These are phyloP conservation scores for Sinodicranocentrus sp. DNA, from an alignment of 2,888 invertebrate genomes.

Conservation along the genomic window DNA sequence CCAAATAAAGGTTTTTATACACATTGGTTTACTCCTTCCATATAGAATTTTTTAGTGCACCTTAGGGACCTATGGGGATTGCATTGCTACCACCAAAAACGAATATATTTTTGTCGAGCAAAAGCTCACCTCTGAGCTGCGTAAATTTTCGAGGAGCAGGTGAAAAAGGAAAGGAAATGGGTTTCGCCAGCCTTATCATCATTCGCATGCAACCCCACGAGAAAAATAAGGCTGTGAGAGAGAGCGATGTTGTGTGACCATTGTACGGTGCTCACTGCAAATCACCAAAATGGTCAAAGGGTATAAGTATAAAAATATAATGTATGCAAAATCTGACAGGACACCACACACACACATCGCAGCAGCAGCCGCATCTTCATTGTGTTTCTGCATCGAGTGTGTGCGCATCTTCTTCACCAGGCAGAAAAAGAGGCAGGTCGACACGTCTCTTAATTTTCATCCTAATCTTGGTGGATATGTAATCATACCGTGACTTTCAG, in stretches of 20 bases:
- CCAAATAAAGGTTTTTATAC: constrained; percentile 34
- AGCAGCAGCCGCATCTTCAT: constrained; percentile 34
- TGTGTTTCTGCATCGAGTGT: neutral
- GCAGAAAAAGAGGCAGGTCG: constrained; percentile 54
- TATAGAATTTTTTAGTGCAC: too few relatives aligned
- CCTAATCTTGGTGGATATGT: constrained; percentile 58
- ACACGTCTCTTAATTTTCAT: constrained; percentile 65
- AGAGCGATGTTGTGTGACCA: constrained; percentile 15
- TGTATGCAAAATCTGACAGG: constrained; percentile 62
- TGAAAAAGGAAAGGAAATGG: too few relatives aligned
- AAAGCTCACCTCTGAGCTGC: too few relatives aligned
- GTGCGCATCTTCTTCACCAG: neutral
- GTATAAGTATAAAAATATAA: constrained; percentile 58
- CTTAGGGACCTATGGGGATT: too few relatives aligned
- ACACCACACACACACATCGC: constrained; percentile 56
- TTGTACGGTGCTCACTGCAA: constrained; percentile 25
- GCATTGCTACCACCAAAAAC: too few relatives aligned
- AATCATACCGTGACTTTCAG: constrained; percentile 65
- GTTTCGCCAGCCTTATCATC: too few relatives aligned
- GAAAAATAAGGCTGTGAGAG: neutral
- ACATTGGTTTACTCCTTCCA: too few relatives aligned
- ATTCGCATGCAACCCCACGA: too few relatives aligned
- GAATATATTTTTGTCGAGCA: too few relatives aligned
- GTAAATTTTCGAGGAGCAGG: too few relatives aligned
- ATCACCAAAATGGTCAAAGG: constrained; percentile 62